phyloP scores from a whole-genome alignment of 2,113 vertebrate genomes.

The Spermophilus dauricus region DNA sequence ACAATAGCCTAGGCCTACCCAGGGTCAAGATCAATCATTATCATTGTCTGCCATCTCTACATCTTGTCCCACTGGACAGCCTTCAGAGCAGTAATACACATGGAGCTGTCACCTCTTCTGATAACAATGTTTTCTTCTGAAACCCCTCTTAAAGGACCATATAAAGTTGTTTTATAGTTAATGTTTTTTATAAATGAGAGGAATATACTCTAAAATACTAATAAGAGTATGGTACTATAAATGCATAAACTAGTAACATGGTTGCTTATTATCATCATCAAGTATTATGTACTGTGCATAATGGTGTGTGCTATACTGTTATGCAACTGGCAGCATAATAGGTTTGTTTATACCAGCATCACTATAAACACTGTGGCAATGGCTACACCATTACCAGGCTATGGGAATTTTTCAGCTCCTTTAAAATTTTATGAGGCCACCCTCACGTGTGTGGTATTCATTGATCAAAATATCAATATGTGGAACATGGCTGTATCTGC shows the following conservation, averaged over 20 bases:
- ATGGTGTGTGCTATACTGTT: not conserved
- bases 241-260: too few relatives aligned
- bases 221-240: not conserved
- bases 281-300: too few relatives aligned
- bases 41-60: not conserved
- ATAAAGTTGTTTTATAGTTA: not conserved
- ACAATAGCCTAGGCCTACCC: not conserved
- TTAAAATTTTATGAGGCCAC: not conserved
- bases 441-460: not conserved
- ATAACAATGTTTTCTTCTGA: not conserved
- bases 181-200: not conserved
- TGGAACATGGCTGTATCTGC: not conserved
- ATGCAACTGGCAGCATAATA: not conserved
- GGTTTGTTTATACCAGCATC: not conserved
- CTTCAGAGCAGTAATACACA: not conserved
- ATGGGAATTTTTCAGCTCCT: not conserved
- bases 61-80: not conserved
- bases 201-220: not conserved
- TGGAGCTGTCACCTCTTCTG: not conserved
- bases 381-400: not conserved
- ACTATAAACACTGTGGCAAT: not conserved
- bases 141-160: not conserved
- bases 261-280: not conserved
- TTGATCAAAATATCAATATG: not conserved
- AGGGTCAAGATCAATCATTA: not conserved